Conservation (phyloP, 2,888 invertebrate genomes). For the Stenchaetothrips biformis region DNA sequence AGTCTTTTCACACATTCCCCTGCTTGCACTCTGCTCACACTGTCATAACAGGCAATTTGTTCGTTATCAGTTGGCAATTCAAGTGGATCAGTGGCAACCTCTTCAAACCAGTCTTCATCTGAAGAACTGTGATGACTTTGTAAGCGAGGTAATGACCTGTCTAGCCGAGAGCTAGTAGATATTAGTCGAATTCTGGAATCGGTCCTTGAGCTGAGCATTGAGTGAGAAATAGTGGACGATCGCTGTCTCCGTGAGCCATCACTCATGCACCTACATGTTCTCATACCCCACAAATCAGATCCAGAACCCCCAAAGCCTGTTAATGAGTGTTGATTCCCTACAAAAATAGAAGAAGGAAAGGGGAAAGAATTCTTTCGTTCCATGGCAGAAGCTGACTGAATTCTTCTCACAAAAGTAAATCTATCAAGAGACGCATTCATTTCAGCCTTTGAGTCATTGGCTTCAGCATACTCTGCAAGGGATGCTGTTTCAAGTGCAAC, state of each 20-base stretch:
- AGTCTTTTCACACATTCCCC: not conserved
- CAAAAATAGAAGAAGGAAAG: not conserved
- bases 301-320: constrained; percentile 29
- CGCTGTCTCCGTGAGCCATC: constrained; percentile 36
- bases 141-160: constrained; percentile 43
- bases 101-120: constrained; percentile 50
- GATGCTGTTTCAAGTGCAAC: not conserved
- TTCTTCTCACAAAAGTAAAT: constrained; percentile 36
- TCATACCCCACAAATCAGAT: constrained; percentile 35
- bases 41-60: not conserved
- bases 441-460: not conserved
- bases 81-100: constrained; percentile 40
- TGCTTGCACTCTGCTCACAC: not conserved
- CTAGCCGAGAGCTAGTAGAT: constrained; percentile 41
- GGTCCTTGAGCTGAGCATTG: constrained; percentile 34
- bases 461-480: not conserved
- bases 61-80: not conserved
- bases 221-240: constrained; percentile 37
- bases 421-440: constrained; percentile 1
- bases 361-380: constrained; percentile 32
- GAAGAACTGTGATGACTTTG: constrained; percentile 50
- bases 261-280: constrained; percentile 34
- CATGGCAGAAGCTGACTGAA: constrained; percentile 39
- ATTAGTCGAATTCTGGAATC: constrained; percentile 41
- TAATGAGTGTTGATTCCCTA: not conserved